These are phyloP conservation scores for Hedychridium roseum DNA, from an alignment of 2,888 invertebrate species.

Conservation along the genomic window DNA sequence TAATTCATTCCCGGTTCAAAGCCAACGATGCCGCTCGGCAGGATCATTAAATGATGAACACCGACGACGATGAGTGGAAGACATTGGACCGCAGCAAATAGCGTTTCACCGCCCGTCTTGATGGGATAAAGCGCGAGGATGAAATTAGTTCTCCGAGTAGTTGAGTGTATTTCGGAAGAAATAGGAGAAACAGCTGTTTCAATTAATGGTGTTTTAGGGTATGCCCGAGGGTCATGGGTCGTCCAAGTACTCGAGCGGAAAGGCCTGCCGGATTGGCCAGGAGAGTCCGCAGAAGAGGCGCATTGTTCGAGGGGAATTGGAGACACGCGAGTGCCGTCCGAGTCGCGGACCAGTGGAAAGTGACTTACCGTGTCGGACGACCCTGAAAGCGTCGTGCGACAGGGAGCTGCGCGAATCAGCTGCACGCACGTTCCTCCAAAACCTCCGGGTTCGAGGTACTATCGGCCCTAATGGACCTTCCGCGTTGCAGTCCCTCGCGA, in stretches of 20 bases:
- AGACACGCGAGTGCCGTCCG: constrained; percentile 7
- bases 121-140: neutral
- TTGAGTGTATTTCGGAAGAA: no score
- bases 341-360: constrained; percentile 22
- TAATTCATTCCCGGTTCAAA: constrained; percentile 18
- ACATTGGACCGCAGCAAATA: no score
- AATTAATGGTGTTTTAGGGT: no score
- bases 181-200: no score
- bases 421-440: no score
- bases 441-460: neutral
- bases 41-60: constrained; percentile 21
- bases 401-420: constrained; percentile 2
- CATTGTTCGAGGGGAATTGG: constrained; percentile 22
- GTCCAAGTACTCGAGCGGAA: no score
- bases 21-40: constrained; percentile 14
- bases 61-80: constrained; percentile 2
- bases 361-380: constrained; percentile 39
- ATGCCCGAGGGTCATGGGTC: no score
- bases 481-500: neutral
- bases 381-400: constrained; percentile 18
- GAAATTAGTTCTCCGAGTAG: no score
- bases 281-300: no score
- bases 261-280: no score
- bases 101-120: constrained; percentile 21
- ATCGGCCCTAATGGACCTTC: neutral